Evolutionary conservation across 1,140 invertebrate genomes (phyloP).

Genomic region (Mercenaria mercenaria): DNA sequence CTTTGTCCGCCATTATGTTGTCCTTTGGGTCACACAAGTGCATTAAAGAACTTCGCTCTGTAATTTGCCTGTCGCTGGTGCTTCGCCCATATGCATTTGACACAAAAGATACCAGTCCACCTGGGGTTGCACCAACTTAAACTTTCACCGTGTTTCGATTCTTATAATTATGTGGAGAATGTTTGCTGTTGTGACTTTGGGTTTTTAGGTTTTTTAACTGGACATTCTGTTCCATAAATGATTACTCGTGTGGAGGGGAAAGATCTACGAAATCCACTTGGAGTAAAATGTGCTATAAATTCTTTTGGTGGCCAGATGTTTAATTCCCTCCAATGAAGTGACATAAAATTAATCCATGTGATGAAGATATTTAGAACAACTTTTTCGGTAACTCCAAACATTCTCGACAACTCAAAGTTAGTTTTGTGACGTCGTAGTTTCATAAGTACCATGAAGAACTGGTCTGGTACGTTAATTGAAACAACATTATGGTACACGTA

Average conservation of each 20-base stretch:
- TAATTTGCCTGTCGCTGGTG: constrained; percentile 60
- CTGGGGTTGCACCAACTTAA: constrained; percentile 70
- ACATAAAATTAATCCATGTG: constrained; percentile 55
- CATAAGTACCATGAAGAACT: constrained; percentile 63
- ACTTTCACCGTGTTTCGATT: constrained; percentile 75
- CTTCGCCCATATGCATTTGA: constrained; percentile 53
- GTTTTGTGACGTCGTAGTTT: constrained; percentile 49
- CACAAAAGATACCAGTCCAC: constrained; percentile 69
- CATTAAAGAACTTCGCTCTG: constrained; percentile 10
- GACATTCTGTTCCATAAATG: constrained; percentile 80
- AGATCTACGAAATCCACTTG: neutral
- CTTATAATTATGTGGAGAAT: constrained; percentile 79
- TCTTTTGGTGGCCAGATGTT: constrained; percentile 53
- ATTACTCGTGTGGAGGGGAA: constrained; percentile 74
- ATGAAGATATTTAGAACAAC: constrained; percentile 30
- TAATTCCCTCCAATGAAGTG: constrained; percentile 44
- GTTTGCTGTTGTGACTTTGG: constrained; percentile 76
- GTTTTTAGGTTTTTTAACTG: constrained; percentile 68
- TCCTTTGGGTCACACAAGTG: constrained; percentile 33
- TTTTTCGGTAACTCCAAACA: constrained; percentile 12
- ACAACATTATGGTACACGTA: constrained; percentile 52
- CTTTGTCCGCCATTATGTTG: constrained; percentile 57
- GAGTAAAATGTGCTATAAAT: neutral
- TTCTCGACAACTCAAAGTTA: constrained; percentile 46
- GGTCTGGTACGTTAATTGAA: constrained; percentile 20